Conservation (phyloP, 2,888 invertebrate species). For the Thymelicus lineola region DNA sequence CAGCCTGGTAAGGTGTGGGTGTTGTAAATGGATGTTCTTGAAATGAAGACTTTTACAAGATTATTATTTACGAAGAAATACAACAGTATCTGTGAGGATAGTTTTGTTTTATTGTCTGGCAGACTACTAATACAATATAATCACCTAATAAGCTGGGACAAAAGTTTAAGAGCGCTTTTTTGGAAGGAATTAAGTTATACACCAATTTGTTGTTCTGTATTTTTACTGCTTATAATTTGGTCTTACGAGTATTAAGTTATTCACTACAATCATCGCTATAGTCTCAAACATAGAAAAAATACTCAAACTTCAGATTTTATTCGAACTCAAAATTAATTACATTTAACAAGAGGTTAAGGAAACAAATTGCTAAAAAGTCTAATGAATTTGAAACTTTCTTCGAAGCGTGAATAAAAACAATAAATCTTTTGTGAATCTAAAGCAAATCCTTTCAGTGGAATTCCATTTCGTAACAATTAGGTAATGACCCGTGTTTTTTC, state of each 20-base stretch:
- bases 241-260: slow-evolving; percentile 11
- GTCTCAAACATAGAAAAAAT: background rate
- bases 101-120: too few species aligned
- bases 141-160: too few species aligned
- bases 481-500: slow-evolving; percentile 35
- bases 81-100: too few species aligned
- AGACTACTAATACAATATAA: too few species aligned
- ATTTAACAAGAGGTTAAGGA: slow-evolving; percentile 16
- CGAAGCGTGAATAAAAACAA: slow-evolving; percentile 29
- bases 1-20: too few species aligned
- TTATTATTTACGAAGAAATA: too few species aligned
- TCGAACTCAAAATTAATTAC: background rate
- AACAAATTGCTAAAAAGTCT: slow-evolving; percentile 21
- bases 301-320: background rate
- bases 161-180: too few species aligned
- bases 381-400: slow-evolving; percentile 29
- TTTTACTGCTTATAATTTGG: too few species aligned
- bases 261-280: background rate
- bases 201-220: too few species aligned
- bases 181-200: too few species aligned
- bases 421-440: slow-evolving; percentile 31
- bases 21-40: too few species aligned
- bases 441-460: slow-evolving; percentile 16
- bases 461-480: slow-evolving; percentile 34
- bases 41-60: too few species aligned